A percentile compares a stretch with the other conserved stretches of the same genome.
Evolutionary conservation across 2,113 vertebrate species (phyloP).

Genomic region (Protobothrops flavoviridis): DNA sequence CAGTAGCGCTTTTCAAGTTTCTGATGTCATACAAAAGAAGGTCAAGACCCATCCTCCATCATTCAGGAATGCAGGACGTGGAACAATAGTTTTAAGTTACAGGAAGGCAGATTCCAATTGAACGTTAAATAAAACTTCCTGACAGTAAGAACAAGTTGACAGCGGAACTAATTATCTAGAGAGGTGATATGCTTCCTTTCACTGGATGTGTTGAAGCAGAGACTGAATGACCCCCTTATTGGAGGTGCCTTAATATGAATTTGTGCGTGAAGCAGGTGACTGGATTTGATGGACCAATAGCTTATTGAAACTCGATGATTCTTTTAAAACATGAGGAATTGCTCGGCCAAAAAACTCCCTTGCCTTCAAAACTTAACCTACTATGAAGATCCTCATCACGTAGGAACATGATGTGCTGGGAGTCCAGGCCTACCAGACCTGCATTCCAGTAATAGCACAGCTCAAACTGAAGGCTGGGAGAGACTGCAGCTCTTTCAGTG

Average conservation of each 20-base stretch:
- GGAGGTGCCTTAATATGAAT: neutral
- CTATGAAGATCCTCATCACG: neutral
- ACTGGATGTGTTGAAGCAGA: neutral
- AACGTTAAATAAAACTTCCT: neutral
- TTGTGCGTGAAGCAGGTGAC: neutral
- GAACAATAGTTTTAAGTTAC: neutral
- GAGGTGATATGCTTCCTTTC: neutral
- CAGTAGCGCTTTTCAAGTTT: neutral
- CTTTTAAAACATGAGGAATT: neutral
- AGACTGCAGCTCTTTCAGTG: neutral
- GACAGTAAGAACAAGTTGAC: neutral
- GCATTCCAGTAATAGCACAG: neutral
- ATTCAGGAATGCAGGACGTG: neutral
- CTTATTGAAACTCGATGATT: neutral
- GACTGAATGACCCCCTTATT: neutral
- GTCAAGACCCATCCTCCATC: neutral
- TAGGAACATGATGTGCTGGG: neutral
- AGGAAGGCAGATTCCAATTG: neutral
- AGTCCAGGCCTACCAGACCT: neutral
- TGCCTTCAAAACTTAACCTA: neutral
- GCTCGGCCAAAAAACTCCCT: neutral
- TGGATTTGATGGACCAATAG: neutral
- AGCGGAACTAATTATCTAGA: neutral
- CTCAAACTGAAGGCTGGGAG: neutral
- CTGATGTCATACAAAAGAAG: neutral